Percentiles rank a stretch among this genome's conserved stretches.
Conservation (phyloP, 2,888 invertebrate genomes). For the Chalcosyrphus nemorum region DNA sequence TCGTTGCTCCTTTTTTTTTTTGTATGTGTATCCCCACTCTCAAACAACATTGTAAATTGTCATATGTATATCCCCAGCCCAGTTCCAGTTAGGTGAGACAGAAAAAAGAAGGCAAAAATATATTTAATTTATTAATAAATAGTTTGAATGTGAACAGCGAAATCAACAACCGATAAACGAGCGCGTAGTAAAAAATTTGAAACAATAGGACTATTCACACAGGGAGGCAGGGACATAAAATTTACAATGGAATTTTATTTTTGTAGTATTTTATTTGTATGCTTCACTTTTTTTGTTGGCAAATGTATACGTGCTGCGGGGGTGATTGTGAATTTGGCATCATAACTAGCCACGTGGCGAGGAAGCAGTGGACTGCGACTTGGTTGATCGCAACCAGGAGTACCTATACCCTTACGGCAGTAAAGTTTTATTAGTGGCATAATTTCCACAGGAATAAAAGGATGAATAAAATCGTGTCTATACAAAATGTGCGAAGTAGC, state of each 20-base stretch:
- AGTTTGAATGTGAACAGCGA: conserved; percentile 62
- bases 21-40: neutral
- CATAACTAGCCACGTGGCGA: conserved; percentile 26
- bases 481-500: neutral
- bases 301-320: neutral
- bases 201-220: conserved; percentile 8
- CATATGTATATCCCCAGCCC: conserved; percentile 1
- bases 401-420: conserved; percentile 43
- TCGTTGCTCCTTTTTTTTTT: conserved; percentile 11
- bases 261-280: conserved; percentile 28
- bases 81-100: conserved; percentile 22
- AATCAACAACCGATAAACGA: conserved; percentile 68
- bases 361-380: neutral
- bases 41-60: conserved; percentile 36
- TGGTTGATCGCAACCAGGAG: neutral
- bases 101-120: neutral
- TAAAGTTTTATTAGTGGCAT: conserved; percentile 60
- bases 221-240: conserved; percentile 4
- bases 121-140: conserved; percentile 66
- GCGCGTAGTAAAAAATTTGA: conserved; percentile 18
- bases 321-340: neutral
- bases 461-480: conserved; percentile 33
- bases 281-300: neutral
- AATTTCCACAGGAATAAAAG: conserved; percentile 50
- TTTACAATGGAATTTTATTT: conserved; percentile 19